phyloP scores from a whole-genome alignment of 2,113 vertebrate species.

The Tachysurus fulvidraco region DNA sequence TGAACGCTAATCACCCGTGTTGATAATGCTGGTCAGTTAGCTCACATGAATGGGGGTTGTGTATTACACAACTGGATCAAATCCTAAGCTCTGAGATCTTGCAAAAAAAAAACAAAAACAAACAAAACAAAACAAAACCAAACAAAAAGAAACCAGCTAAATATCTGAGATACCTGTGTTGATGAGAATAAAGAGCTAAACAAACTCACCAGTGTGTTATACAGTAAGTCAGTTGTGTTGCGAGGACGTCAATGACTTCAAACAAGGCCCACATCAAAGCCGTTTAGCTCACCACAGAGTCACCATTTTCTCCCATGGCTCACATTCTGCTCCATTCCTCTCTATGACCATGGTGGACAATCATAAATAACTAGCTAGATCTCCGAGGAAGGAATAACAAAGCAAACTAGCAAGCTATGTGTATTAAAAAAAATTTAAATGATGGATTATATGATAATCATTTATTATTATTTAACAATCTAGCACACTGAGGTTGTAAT shows the following conservation, averaged over 20 bases:
- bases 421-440: background rate
- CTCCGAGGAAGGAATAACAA: background rate
- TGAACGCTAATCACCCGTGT: background rate
- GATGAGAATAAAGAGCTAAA: background rate
- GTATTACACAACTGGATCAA: background rate
- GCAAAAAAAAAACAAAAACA: background rate
- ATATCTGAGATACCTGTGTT: background rate
- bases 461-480: too few relatives aligned
- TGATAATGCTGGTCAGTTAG: background rate
- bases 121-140: too few relatives aligned
- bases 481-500: too few relatives aligned
- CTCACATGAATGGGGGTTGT: background rate
- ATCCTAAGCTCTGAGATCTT: background rate
- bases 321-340: background rate
- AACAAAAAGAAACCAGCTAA: background rate
- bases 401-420: background rate
- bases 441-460: background rate
- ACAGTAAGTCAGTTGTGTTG: background rate
- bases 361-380: background rate
- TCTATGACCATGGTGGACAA: background rate
- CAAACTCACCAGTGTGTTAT: background rate
- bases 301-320: background rate
- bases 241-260: conserved; percentile 12
- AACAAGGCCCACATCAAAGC: conserved; percentile 11
- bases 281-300: background rate